These are phyloP conservation scores for Phenacoccus solenopsis DNA, from an alignment of 1,140 invertebrate species.

Conservation along the genomic window DNA sequence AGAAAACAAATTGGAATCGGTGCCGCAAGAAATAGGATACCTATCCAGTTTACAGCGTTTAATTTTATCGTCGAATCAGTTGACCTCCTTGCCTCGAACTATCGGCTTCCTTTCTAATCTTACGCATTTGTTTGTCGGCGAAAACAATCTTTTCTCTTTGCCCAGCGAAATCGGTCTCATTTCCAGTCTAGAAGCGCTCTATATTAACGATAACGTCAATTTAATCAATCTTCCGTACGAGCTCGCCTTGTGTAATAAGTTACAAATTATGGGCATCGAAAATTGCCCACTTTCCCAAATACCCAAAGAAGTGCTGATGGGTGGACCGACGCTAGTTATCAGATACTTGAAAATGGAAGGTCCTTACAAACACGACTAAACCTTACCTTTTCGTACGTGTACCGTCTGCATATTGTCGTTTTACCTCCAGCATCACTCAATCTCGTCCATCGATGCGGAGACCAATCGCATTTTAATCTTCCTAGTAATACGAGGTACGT, in stretches of 20 bases:
- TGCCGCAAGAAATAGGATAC: constrained; percentile 91
- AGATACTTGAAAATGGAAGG: constrained; percentile 97
- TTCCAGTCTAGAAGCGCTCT: constrained; percentile 89
- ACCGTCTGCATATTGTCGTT: no score
- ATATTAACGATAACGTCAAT: constrained; percentile 96
- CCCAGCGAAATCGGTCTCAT: constrained; percentile 98
- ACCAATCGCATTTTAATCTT: no score
- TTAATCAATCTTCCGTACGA: constrained; percentile 95
- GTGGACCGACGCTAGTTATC: constrained; percentile 94
- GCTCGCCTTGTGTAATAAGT: constrained; percentile 85
- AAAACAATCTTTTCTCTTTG: constrained; percentile 90
- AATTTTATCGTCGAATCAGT: constrained; percentile 88
- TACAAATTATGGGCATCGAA: constrained; percentile 99
- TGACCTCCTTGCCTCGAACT: constrained; percentile 75
- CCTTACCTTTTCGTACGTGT: no score
- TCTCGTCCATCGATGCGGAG: no score
- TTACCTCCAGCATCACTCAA: no score
- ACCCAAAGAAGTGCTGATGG: constrained; percentile 85
- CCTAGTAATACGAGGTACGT: no score
- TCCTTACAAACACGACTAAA: constrained; percentile 47
- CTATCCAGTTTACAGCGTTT: constrained; percentile 78
- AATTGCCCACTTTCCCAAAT: constrained; percentile 97
- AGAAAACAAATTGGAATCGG: constrained; percentile 85
- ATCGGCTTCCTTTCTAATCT: constrained; percentile 90
- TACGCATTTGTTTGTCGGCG: constrained; percentile 84